Evolutionary conservation across 2,888 invertebrate genomes (phyloP).

Genomic region (Trachelus stipa): DNA sequence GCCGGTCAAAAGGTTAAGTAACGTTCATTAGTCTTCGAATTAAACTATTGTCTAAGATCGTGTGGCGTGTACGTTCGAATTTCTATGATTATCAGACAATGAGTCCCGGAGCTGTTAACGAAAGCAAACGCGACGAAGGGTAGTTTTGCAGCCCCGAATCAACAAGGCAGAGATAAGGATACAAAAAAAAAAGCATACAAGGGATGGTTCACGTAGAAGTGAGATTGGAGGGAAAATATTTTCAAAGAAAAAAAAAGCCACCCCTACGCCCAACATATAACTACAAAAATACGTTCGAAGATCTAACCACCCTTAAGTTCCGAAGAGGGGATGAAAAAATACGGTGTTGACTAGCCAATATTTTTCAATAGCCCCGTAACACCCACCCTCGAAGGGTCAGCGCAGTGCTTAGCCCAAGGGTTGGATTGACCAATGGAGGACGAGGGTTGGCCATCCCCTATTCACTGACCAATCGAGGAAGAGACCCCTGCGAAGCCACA

Average conservation of each 20-base stretch:
- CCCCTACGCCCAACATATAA: neutral
- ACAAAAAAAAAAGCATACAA: neutral
- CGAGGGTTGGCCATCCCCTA: constrained; percentile 57
- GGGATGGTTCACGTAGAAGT: neutral
- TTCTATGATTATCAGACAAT: neutral
- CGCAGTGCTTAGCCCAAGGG: constrained; percentile 56
- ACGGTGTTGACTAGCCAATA: constrained; percentile 7
- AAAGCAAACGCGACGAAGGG: neutral
- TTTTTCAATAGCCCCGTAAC: constrained; percentile 26
- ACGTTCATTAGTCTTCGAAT: constrained; percentile 42
- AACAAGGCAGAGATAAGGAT: neutral
- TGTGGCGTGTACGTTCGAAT: neutral
- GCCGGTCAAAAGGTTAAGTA: constrained; percentile 48
- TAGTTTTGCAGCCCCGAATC: neutral
- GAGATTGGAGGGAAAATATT: neutral
- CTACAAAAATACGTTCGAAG: neutral
- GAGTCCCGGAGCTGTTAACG: neutral
- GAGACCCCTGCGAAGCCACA: constrained; percentile 8
- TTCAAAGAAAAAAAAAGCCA: neutral
- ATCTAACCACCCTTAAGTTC: neutral
- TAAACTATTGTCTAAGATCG: constrained; percentile 10
- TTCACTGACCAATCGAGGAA: constrained; percentile 60
- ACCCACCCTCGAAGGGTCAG: constrained; percentile 58
- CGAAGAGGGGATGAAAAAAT: neutral
- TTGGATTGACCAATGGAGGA: constrained; percentile 58